phyloP scores from a whole-genome alignment of 2,797 vertebrate species.

The Masticophis lateralis region DNA sequence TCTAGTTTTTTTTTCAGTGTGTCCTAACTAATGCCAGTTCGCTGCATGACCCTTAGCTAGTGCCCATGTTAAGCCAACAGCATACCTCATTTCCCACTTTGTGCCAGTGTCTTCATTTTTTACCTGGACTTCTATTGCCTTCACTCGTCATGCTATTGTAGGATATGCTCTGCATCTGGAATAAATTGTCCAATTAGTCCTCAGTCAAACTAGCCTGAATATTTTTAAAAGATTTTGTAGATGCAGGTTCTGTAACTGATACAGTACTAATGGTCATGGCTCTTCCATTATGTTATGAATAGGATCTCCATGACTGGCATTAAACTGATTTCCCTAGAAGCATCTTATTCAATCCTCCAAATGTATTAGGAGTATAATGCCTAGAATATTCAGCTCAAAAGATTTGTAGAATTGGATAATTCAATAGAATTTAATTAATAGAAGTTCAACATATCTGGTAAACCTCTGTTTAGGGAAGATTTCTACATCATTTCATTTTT shows the following conservation, averaged over 20 bases:
- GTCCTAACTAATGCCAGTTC: constrained; percentile 7
- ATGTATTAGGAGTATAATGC: neutral
- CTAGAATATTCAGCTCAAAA: neutral
- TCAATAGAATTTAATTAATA: neutral
- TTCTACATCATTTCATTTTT: neutral
- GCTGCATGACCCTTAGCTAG: neutral
- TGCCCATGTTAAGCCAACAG: neutral
- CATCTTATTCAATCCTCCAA: neutral
- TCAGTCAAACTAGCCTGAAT: neutral
- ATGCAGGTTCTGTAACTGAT: neutral
- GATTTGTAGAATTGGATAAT: neutral
- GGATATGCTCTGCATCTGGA: neutral
- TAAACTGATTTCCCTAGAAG: neutral
- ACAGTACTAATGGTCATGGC: neutral
- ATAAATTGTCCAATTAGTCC: neutral
- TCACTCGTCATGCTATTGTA: neutral
- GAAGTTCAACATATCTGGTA: neutral
- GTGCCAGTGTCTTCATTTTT: neutral
- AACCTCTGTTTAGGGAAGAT: neutral
- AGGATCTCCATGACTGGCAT: neutral
- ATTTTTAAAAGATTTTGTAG: neutral
- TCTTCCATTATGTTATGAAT: neutral
- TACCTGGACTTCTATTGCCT: neutral
- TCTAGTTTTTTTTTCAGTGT: neutral
- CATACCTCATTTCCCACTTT: neutral